Evolutionary conservation across 1,140 invertebrate species (phyloP), one percentile per base, ranked within the genome.

Genomic region (Oncopodura yosiiana): DNA sequence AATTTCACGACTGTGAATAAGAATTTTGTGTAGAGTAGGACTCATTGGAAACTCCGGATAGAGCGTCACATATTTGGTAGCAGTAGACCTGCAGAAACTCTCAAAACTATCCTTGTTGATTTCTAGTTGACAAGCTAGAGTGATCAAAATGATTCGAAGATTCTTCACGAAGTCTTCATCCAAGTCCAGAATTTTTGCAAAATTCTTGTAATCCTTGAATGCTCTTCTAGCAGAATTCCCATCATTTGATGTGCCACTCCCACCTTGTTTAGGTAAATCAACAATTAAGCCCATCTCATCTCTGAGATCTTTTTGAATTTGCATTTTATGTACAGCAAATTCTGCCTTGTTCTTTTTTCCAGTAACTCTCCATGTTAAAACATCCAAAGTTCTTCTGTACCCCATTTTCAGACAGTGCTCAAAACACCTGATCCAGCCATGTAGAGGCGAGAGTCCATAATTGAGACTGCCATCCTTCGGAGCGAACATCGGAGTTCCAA

Each of bases 161-260:
- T 42, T 11, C 39, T 37, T 41, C 1, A 60, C 24, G 6, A 60
- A 18, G 2, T 37, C 16, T 27, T 21, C 2, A n/a, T 60, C 54
- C 3, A 62, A 8, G 16, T 43, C 60, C 3, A 34, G 11, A 27
- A 60, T 46, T 14, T 39, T 41, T 3, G 60, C 34, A 42, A 56
- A 46, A 1, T 5, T 37, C 29, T 29, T 27, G 23, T 3, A 21
- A 26, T 50, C 37, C 12, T 29, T 21, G 29, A 62, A 62, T 19
- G 52, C 53, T 19, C 46, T 24, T 38, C 57, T 36, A 6, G 61
- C 61, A 1, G 61, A 61, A 30, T 63, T 63, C 11, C 58, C 61
- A 37, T 63, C 58, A 26, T 62, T 62, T 0, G 51, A 29, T 3
- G 30, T 60, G 16, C 60, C 56, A 39, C 39, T 9, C 5, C 53